Evolutionary conservation across 2,888 invertebrate species (phyloP), one percentile per base, ranked within the genome.

Genomic region (Eilema griseolum): DNA sequence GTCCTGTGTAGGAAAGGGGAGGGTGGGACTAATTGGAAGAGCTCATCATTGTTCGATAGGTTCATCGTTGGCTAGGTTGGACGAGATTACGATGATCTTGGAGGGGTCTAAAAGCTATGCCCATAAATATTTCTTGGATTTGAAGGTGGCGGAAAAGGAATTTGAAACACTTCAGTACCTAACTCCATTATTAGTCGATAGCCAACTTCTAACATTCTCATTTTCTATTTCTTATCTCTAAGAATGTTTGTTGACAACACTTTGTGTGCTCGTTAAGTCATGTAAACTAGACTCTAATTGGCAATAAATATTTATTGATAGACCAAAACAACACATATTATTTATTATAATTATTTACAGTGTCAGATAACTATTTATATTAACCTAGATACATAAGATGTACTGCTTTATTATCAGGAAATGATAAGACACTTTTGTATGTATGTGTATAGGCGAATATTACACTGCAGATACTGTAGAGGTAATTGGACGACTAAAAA

Each of bases 351-450:
- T 61, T 71, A 67, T 70, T 66, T 62, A 70, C 67, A 24, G 20
- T 20, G 28, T 28, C 52, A 66, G 66, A 70, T 66, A 66, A 31
- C 28, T 33, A 56, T 56, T 61, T 46, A 61, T 26, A 31, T 41
- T 66, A 73, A 78, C 79, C 72, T 69, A 81, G 70, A 71, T 77
- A 52, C 0, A n/a, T 20, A 37, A 69, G 59, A 78, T 76, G 76
- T 81, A 80, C 1, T 57, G 66, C 61, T 16, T 31, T 69, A 33
- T 74, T 75, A 72, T 75, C 73, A 20, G 61, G 8, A 31, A 11
- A 26, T 66, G 65, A 69, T 69, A 69, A 65, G 23, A 65, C 46
- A 8, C 33, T 23, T 23, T 24, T 65, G 10, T 56, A 20, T 41
- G 41, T 16, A 37, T 41, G 4, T n/a, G n/a, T 52, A 26, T 12